These are phyloP conservation scores for Leuctra nigra DNA, from an alignment of 2,888 invertebrate genomes.

Conservation along the genomic window DNA sequence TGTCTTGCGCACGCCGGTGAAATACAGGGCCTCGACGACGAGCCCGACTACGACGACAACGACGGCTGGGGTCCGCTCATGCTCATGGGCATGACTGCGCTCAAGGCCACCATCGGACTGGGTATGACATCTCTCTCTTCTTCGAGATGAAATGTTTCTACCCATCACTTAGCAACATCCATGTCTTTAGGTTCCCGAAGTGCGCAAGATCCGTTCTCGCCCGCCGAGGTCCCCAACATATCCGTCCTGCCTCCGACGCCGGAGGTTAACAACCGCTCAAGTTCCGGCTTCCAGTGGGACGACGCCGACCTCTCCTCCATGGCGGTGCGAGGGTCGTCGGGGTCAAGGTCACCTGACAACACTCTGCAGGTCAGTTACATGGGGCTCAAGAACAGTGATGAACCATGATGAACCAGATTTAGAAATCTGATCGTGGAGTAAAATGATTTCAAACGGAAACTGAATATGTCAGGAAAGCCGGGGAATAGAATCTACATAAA, in stretches of 20 bases:
- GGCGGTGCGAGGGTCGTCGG: slow-evolving; percentile 7
- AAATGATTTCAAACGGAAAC: too few relatives aligned
- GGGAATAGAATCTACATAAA: too few relatives aligned
- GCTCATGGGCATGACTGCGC: slow-evolving; percentile 59
- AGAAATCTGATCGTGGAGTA: too few relatives aligned
- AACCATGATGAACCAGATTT: too few relatives aligned
- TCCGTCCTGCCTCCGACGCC: slow-evolving; percentile 71
- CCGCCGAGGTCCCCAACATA: slow-evolving; percentile 50
- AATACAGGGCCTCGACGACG: slow-evolving; percentile 47
- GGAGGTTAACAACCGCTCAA: slow-evolving; percentile 38
- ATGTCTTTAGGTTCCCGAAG: slow-evolving; percentile 40
- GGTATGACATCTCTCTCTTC: too few relatives aligned
- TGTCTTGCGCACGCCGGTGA: slow-evolving; percentile 47
- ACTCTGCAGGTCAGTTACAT: slow-evolving; percentile 14
- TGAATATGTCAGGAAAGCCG: too few relatives aligned
- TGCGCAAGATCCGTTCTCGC: slow-evolving; percentile 41
- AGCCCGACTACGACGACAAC: slow-evolving; percentile 44
- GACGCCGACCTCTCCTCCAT: slow-evolving; percentile 21
- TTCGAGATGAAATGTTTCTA: too few relatives aligned
- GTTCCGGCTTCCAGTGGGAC: slow-evolving; percentile 27
- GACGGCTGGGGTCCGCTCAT: slow-evolving; percentile 60
- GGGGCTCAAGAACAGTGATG: too few relatives aligned
- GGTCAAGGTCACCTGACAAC: slow-evolving; percentile 9
- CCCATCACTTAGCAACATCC: too few relatives aligned
- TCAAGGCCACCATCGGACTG: slow-evolving; percentile 54